These are phyloP conservation scores for Agriotes lineatus DNA, from an alignment of 2,888 invertebrate genomes.

Conservation along the genomic window DNA sequence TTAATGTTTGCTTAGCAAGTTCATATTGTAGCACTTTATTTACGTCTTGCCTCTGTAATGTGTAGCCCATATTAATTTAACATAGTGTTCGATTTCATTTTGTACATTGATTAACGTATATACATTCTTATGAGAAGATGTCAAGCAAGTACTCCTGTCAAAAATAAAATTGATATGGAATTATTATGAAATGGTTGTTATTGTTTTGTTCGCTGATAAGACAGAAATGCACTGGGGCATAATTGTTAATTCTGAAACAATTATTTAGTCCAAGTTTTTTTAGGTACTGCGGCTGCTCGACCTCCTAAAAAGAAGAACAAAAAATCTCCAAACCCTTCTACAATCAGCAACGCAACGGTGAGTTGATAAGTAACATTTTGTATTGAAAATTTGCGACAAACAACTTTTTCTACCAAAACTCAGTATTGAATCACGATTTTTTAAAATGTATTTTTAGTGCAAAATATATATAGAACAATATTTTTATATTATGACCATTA, in stretches of 20 bases:
- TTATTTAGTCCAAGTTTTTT: slow-evolving; percentile 53
- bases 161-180: slow-evolving; percentile 63
- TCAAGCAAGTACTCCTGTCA: slow-evolving; percentile 61
- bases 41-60: slow-evolving; percentile 60
- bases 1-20: slow-evolving; percentile 48
- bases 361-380: slow-evolving; percentile 45
- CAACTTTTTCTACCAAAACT: background rate
- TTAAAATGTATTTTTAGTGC: too few relatives aligned
- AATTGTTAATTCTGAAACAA: background rate
- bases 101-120: slow-evolving; percentile 52
- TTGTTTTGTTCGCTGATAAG: slow-evolving; percentile 47
- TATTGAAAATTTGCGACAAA: background rate
- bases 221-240: slow-evolving; percentile 45
- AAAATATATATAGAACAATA: background rate
- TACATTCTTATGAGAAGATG: slow-evolving; percentile 56
- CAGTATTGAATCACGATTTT: background rate
- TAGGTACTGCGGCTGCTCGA: slow-evolving; percentile 64
- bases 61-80: slow-evolving; percentile 50
- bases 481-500: background rate
- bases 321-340: slow-evolving; percentile 66
- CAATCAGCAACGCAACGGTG: slow-evolving; percentile 54
- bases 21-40: slow-evolving; percentile 48
- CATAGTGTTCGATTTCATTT: slow-evolving; percentile 50
- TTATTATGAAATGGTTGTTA: slow-evolving; percentile 55
- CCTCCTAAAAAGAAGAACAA: slow-evolving; percentile 70